Evolutionary conservation across 2,113 vertebrate species (phyloP), one percentile per base, ranked within the genome.

Genomic region (Phaethon lepturus): DNA sequence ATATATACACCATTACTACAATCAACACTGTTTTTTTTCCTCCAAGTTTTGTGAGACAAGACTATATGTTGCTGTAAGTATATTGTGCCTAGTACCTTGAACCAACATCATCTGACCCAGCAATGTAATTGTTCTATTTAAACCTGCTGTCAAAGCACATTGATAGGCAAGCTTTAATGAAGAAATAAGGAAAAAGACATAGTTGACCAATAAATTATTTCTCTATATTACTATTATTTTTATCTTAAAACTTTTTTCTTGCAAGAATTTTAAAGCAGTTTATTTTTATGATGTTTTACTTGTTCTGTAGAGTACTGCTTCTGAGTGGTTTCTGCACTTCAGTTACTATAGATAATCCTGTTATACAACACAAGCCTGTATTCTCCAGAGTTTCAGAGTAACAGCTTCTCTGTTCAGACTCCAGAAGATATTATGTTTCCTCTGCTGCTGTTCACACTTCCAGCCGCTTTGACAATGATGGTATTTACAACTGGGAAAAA

Each of bases 351-450:
- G 62, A 72, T 58, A 95, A 78, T 75, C 87, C 86, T 82, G 95
- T 91, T 95, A 88, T 1, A 90, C 78, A 89, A 86, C 12, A 79
- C 72, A 78, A 55, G 74, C 10, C 45, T 33, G 24, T 67, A 87
- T 72, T 84, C 86, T 96, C 95, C 72, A 69, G 96, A 86, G 94
- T 86, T 94, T 96, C 84, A 94, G 74, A 95, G 79, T 23, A 88
- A 78, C 78, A 85, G 94, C 67, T 76, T 94, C 93, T 94, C 60
- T 45, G 44, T 58, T 95, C 86, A 91, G 68, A 66, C n/a, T 89
- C 94, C 47, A 71, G 71, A 80, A 88, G 64, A 55, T 17, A 68
- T 38, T 42, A 60, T 35, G 55, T 42, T 86, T 49, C 68, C 72
- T 81, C 71, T 38, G 45, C 63, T 81, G 22, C 81, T 77, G 42